Percentiles rank a stretch among this genome's conserved stretches.
Conservation (phyloP, 2,888 invertebrate genomes). For the Drosophila kuntzei region DNA sequence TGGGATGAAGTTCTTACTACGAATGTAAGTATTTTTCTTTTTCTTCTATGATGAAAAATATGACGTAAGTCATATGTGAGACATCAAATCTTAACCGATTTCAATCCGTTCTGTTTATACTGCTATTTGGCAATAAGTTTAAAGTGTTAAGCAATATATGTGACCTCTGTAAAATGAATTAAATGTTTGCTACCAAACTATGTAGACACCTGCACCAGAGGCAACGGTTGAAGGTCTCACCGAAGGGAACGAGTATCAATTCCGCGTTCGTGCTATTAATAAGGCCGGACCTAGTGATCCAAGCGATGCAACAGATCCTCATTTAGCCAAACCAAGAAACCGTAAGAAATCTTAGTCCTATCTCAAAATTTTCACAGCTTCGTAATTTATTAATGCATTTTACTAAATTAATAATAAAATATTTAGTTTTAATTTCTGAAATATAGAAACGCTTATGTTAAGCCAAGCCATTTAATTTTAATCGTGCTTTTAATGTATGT, state of each 20-base stretch:
- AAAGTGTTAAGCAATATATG: background rate
- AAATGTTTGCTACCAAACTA: background rate
- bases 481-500: constrained; percentile 7
- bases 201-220: constrained; percentile 90
- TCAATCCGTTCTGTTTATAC: no score
- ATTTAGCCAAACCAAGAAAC: constrained; percentile 94
- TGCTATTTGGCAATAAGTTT: no score
- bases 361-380: background rate
- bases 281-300: constrained; percentile 97
- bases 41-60: no score
- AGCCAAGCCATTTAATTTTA: constrained; percentile 54
- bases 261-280: constrained; percentile 97
- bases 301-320: constrained; percentile 94
- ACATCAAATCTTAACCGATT: no score
- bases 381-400: constrained; percentile 9
- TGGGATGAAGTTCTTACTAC: constrained; percentile 95
- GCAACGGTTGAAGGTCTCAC: constrained; percentile 94
- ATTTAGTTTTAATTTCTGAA: constrained; percentile 17
- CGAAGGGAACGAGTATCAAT: constrained; percentile 97
- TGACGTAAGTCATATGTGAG: no score
- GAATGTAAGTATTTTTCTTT: constrained; percentile 86
- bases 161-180: background rate
- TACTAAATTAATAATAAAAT: background rate
- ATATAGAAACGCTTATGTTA: constrained; percentile 38
- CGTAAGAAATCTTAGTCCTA: constrained; percentile 87